phyloP scores from a whole-genome alignment of 2,113 vertebrate genomes.

The Microtus pennsylvanicus region DNA sequence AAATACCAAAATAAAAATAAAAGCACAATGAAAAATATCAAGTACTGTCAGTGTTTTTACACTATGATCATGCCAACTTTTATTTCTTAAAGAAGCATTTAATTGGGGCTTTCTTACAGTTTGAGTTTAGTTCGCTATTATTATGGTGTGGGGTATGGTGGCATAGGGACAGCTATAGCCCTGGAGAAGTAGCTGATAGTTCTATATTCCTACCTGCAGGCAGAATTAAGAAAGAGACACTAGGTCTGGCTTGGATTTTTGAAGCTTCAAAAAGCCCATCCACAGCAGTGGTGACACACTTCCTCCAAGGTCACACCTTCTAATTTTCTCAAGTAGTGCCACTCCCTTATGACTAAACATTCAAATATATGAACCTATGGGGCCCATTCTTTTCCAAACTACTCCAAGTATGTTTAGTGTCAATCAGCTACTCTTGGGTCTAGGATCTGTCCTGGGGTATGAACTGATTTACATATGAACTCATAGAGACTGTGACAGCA shows the following conservation, averaged over 20 bases:
- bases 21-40: background rate
- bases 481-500: background rate
- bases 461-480: background rate
- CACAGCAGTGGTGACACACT: background rate
- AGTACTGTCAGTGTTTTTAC: background rate
- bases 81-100: background rate
- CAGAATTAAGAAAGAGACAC: background rate
- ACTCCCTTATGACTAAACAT: background rate
- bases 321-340: background rate
- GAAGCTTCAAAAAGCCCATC: background rate
- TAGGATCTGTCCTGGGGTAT: background rate
- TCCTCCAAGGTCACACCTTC: background rate
- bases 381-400: background rate
- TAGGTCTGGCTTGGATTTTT: background rate
- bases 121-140: background rate
- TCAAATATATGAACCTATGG: background rate
- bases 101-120: background rate
- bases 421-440: background rate
- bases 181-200: background rate
- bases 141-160: background rate
- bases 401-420: background rate
- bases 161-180: too few species aligned
- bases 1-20: background rate
- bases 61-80: background rate
- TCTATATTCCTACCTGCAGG: background rate